phyloP scores from a whole-genome alignment of 1,140 invertebrate species.

The Zaprionus camerounensis region DNA sequence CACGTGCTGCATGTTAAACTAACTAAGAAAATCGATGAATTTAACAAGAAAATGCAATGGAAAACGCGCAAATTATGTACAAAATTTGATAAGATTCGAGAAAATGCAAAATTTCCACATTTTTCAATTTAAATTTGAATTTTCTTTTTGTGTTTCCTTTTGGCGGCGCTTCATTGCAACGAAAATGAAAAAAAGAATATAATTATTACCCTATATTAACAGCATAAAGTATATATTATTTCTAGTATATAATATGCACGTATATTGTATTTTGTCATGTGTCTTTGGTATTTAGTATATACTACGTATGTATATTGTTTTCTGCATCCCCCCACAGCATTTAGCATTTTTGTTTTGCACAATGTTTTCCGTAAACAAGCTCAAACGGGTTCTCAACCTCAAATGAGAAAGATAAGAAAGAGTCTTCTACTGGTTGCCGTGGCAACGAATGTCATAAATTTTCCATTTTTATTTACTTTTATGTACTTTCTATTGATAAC shows the following conservation, averaged over 20 bases:
- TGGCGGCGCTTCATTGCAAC: constrained; percentile 70
- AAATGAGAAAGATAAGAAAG: constrained; percentile 17
- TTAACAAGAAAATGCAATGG: constrained; percentile 39
- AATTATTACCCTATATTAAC: constrained; percentile 37
- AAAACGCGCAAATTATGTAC: constrained; percentile 24
- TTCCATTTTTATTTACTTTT: constrained; percentile 48
- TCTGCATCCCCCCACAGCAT: constrained; percentile 26
- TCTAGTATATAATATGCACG: constrained; percentile 24
- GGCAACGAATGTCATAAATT: constrained; percentile 27
- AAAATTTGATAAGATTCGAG: constrained; percentile 6
- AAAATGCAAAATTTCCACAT: constrained; percentile 72
- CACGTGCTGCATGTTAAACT: constrained; percentile 56
- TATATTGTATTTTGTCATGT: constrained; percentile 32
- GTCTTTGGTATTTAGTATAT: constrained; percentile 20
- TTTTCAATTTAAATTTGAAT: constrained; percentile 34
- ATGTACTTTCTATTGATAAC: constrained; percentile 54
- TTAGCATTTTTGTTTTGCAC: constrained; percentile 25
- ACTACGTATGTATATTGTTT: constrained; percentile 21
- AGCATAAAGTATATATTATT: constrained; percentile 13
- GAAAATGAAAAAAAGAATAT: constrained; percentile 33
- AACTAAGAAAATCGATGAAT: constrained; percentile 21
- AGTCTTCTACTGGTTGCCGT: neutral
- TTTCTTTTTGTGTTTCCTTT: constrained; percentile 45
- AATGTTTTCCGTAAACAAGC: constrained; percentile 19
- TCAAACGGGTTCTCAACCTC: constrained; percentile 18